phyloP scores from a whole-genome alignment of 2,113 vertebrate species.

The Prionailurus bengalensis region DNA sequence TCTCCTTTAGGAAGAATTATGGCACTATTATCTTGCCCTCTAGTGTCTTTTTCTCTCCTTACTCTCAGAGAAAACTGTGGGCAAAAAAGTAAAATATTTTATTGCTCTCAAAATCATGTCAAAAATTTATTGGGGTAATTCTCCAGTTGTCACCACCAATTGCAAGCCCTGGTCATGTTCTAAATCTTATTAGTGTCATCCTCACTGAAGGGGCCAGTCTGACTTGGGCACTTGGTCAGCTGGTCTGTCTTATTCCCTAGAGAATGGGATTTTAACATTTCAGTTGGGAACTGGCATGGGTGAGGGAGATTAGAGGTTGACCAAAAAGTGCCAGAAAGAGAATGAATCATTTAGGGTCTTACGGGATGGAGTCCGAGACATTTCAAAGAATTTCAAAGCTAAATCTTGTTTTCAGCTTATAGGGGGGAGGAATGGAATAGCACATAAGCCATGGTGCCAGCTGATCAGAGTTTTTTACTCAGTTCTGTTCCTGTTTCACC shows the following conservation, averaged over 20 bases:
- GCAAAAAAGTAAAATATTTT: conserved; percentile 82
- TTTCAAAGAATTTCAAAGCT: background rate
- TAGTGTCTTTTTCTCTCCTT: conserved; percentile 68
- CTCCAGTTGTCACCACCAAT: conserved; percentile 79
- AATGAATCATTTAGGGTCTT: conserved; percentile 31
- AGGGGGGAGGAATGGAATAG: background rate
- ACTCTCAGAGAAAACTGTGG: conserved; percentile 76
- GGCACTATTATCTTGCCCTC: conserved; percentile 74
- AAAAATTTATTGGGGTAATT: conserved; percentile 87
- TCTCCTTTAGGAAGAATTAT: conserved; percentile 77
- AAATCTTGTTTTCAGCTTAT: background rate
- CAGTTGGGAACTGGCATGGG: conserved; percentile 41
- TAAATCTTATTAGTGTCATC: conserved; percentile 82
- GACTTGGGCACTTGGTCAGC: conserved; percentile 61
- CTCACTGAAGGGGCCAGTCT: conserved; percentile 50
- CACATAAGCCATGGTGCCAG: background rate
- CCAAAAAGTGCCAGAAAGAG: fast-evolving
- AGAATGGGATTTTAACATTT: conserved; percentile 64
- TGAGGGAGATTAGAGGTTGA: conserved; percentile 32
- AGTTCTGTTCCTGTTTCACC: background rate
- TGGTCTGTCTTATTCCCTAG: conserved; percentile 56
- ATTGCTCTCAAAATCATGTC: conserved; percentile 84
- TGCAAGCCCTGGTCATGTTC: conserved; percentile 75
- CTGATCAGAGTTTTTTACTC: background rate
- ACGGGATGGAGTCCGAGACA: background rate